Conservation (phyloP, 1,140 invertebrate species). For the Mamestra configurata region DNA sequence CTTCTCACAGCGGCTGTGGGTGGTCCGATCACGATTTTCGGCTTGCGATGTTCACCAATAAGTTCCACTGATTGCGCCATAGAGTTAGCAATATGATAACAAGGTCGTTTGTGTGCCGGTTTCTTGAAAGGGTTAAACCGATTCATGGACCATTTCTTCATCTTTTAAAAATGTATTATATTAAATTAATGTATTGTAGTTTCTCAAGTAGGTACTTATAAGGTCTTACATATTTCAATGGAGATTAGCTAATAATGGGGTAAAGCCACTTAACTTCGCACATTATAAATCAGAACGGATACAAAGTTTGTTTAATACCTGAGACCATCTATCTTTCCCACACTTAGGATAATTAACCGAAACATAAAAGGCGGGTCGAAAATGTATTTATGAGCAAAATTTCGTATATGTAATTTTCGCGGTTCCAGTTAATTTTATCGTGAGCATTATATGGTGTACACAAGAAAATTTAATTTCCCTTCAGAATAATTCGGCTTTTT, state of each 20-base stretch:
- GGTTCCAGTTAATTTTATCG: slow-evolving; percentile 21
- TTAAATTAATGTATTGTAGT: too few relatives aligned
- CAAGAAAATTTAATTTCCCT: slow-evolving; percentile 28
- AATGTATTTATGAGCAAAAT: slow-evolving; percentile 41
- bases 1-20: slow-evolving; percentile 81
- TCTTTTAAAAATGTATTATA: too few relatives aligned
- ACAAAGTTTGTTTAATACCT: slow-evolving; percentile 36
- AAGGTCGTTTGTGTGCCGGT: background rate
- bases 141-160: too few relatives aligned
- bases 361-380: slow-evolving; percentile 36
- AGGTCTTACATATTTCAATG: slow-evolving; percentile 1
- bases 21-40: slow-evolving; percentile 85
- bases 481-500: slow-evolving; percentile 12
- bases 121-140: slow-evolving; percentile 1
- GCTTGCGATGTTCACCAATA: slow-evolving; percentile 77
- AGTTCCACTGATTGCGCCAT: slow-evolving; percentile 80
- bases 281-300: slow-evolving; percentile 27
- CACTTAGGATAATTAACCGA: slow-evolving; percentile 33
- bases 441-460: background rate
- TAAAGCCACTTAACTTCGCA: background rate
- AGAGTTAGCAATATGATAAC: slow-evolving; percentile 65
- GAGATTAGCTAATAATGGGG: background rate
- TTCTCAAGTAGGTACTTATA: background rate
- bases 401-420: slow-evolving; percentile 12
- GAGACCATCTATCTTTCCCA: slow-evolving; percentile 17